Conservation (phyloP, 2,888 invertebrate genomes). For the Drosophila longiperda region DNA sequence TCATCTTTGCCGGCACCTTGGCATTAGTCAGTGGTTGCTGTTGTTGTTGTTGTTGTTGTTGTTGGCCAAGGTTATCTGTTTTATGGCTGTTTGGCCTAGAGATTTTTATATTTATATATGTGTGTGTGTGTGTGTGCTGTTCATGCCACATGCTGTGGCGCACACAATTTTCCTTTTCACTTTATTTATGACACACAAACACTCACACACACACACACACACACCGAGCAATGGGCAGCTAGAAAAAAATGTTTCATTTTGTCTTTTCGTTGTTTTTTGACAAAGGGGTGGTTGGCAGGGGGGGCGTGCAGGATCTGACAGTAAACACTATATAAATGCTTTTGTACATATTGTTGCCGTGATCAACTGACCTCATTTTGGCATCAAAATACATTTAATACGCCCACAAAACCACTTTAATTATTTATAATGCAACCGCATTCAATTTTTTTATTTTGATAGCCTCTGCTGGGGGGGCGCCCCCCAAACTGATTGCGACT, state of each 20-base stretch:
- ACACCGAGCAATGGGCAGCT: slow-evolving; percentile 23
- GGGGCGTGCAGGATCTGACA: slow-evolving; percentile 39
- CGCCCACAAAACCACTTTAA: slow-evolving; percentile 62
- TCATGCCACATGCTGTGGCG: slow-evolving; percentile 62
- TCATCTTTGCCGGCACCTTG: slow-evolving; percentile 22
- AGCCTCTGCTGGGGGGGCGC: background rate
- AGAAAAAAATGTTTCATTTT: slow-evolving; percentile 35
- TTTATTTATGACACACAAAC: slow-evolving; percentile 61
- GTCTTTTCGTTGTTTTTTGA: background rate
- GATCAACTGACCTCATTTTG: slow-evolving; percentile 36
- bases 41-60: slow-evolving; percentile 16
- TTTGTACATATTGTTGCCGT: slow-evolving; percentile 45
- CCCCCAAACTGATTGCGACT: slow-evolving; percentile 21
- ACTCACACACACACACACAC: slow-evolving; percentile 21
- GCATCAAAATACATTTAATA: slow-evolving; percentile 57
- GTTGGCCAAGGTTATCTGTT: slow-evolving; percentile 77
- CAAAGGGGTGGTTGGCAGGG: background rate
- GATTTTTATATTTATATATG: slow-evolving; percentile 61
- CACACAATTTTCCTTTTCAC: slow-evolving; percentile 31
- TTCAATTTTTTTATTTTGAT: slow-evolving; percentile 54
- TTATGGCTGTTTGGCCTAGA: slow-evolving; percentile 72
- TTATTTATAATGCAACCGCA: slow-evolving; percentile 59
- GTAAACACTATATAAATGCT: slow-evolving; percentile 50
- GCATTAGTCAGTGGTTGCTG: slow-evolving; percentile 7
- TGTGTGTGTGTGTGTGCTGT: background rate